Evolutionary conservation across 2,113 vertebrate species (phyloP), one percentile per base, ranked within the genome.

Genomic region (Eurypyga helias): DNA sequence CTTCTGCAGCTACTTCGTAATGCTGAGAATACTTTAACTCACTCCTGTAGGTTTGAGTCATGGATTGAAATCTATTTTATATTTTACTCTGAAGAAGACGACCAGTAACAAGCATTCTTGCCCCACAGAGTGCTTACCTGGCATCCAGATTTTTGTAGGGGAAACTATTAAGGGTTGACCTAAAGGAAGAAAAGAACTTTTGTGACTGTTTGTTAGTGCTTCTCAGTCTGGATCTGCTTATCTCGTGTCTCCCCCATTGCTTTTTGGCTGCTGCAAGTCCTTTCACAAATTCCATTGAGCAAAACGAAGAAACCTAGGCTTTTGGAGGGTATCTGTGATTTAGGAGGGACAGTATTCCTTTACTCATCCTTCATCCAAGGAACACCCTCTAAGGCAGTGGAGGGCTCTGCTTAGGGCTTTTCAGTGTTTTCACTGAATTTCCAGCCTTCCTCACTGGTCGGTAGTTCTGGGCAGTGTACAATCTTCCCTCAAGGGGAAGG

Each of bases 371-470:
- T 72, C 18, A 70, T 81, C n/a, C 43, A 46, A 36, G 64, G 26
- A 49, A 9, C 13, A 34, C 36, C 17, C 24, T 77, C 33, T 41
- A 13, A 51, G 41, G 34, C 38, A 52, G 26, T 46, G 5, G 57
- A 43, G 23, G 8, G 21, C 25, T 76, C 38, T 80, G 43, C 43
- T 67, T 83, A 36, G 25, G 7, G 86, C 33, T 38, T 0, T 60
- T 57, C 11, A 17, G 45, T 28, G 7, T 26, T 89, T 33, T 57
- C 20, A 36, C 10, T 86, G 48, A 33, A 51, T 38, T 64, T 92
- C 52, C n/a, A 76, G 48, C 52, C 52, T 28, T 62, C 41, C 41
- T 49, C 18, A 11, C 8, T 31, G 21, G 29, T 15, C 0, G 0
- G 4, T 29, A 36, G 45, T 34, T 83, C 66, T 80, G 62, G 34